Base-by-base conservation (phyloP, 2,797 vertebrate genomes). In the Enteromius viviparus region DNA sequence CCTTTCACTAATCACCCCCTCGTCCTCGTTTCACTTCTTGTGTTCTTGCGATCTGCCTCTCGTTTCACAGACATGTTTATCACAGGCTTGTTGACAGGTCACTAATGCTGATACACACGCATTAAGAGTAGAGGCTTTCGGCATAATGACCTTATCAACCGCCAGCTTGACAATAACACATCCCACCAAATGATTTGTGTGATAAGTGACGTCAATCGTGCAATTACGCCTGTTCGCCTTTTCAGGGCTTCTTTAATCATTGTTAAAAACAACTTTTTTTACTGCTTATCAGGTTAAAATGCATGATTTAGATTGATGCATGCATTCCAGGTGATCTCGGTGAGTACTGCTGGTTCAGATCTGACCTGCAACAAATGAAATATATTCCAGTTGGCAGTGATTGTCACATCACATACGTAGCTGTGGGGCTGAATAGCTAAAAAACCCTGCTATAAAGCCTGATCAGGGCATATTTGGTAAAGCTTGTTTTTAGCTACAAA, bases 1-100 rank as follows among this genome's bases (percentile, higher is more conserved):
- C 74, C 84, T 87, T 84, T 87, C 45, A 34, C 75, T 85, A 88
- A 88, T 89, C 85, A 85, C 84, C 85, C 62, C 64, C 71, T 85
- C 65, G 78, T 87, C 77, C 84, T 87, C 34, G 47, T 84, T 76
- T 74, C 42, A 40, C 58, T 68, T 70, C 77, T 84, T 76, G 49
- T 62, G 69, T 55, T 68, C 53, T 66, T 62, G 51, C 66, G 51
- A 49, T 85, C 34, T 47, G 26, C 70, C 66, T 84, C 45, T 71
- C 45, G 7, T 45, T 78, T 66, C 32, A 29, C 78, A 80, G 58
- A 84, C 60, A 14, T 77, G 81, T 85, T 88, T 86, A 77, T 85
- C 80, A 72, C 80, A 8, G 42, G 49, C 78, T 78, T 85, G 87
- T 84, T 85, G 85, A 78, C 78, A 82, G 82, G 72, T 81, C 79